A percentile compares a stretch with the other conserved stretches of the same genome.
phyloP scores from a whole-genome alignment of 37 sponge, comb jelly and placozoan genomes.

The Aphrocallistes beatrix region DNA sequence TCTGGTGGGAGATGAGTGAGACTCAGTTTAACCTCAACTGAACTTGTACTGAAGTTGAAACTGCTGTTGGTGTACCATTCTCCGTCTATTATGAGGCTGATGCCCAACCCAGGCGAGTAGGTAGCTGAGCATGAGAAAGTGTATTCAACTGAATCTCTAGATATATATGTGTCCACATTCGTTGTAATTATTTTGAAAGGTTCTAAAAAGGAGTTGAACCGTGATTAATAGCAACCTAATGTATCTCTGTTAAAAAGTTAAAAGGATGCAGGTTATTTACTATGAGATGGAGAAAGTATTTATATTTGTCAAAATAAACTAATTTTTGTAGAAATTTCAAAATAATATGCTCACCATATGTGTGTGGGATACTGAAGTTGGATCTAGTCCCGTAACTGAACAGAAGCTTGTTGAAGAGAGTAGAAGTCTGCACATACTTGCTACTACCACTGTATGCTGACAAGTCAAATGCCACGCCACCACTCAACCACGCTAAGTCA shows the following conservation, averaged over 20 bases:
- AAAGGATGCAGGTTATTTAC: no score
- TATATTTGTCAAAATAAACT: no score
- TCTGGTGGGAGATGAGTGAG: neutral
- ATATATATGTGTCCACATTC: neutral
- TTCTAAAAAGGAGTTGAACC: no score
- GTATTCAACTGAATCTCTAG: neutral
- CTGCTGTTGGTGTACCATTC: neutral
- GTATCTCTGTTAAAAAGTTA: no score
- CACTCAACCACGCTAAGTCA: neutral
- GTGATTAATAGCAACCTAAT: no score
- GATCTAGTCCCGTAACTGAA: neutral
- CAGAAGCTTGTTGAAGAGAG: neutral
- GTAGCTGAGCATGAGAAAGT: neutral
- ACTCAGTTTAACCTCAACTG: neutral
- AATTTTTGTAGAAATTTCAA: no score
- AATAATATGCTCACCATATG: neutral
- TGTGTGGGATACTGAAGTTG: neutral
- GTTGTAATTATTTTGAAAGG: neutral
- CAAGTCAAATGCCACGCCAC: constrained; percentile 1
- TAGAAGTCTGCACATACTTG: neutral
- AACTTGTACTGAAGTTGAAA: neutral
- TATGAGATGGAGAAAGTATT: no score
- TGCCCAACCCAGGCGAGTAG: neutral
- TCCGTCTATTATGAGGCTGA: neutral
- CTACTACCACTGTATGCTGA: neutral